Base-by-base conservation (phyloP, 1,140 invertebrate species). In the Bombus balteatus region DNA sequence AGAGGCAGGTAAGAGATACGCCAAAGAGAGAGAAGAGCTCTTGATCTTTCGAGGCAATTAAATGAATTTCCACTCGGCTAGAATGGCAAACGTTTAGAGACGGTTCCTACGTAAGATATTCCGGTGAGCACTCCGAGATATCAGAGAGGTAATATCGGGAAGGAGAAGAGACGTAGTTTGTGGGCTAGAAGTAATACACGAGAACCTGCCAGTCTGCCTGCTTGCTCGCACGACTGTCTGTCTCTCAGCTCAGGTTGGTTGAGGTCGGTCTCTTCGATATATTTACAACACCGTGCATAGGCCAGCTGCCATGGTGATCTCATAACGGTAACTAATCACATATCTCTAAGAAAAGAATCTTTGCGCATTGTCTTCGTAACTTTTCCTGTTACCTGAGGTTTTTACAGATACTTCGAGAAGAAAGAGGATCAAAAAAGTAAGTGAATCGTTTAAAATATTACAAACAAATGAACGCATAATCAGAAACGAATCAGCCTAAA, bases 51-150 rank as follows among this genome's bases (percentile, higher is more conserved):
- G 86, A 83, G 83, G 90, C 89, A 91, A 91, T 91, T 91, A 91
- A 91, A 91, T 89, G 90, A 91, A 91, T 91, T 91, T 91, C 90
- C 89, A 91, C 87, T 91, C 88, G 89, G 84, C 37, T 91, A 88
- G 86, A 91, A 91, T 91, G 89, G 90, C 90, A 91, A 91, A 89
- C 88, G 90, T 91, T 91, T 91, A 91, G 89, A 91, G 89, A 89
- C 89, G 85, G 90, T 57, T 87, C 91, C 89, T 84, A 85, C 85
- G 79, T 89, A 91, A 92, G 90, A 92, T 92, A 91, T 91, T 92
- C 89, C 87, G 53, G 73, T 79, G 87, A 85, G 88, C 87, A 90
- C 89, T 87, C 78, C 68, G 84, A 73, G 90, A 91, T 91, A 90
- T 91, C 89, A 91, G 89, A 91, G 85, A 91, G 87, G 90, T 91